Evolutionary conservation across 2,888 invertebrate genomes (phyloP).

Genomic region (Holacanthella duospinosa): DNA sequence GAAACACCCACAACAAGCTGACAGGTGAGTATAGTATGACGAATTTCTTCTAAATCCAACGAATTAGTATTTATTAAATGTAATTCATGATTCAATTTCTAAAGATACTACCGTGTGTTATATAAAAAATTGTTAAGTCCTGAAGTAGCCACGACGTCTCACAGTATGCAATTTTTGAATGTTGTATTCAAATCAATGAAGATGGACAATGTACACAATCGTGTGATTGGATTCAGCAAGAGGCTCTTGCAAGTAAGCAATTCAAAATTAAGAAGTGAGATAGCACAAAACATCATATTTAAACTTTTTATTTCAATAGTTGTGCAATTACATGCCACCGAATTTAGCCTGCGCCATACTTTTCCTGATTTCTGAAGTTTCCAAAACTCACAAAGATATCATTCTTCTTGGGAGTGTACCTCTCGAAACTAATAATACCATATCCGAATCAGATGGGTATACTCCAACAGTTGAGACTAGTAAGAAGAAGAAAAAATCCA

Average conservation of each 20-base stretch:
- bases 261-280: neutral
- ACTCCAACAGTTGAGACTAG: neutral
- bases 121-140: conserved; percentile 77
- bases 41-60: neutral
- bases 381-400: conserved; percentile 25
- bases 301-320: conserved; percentile 8
- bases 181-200: conserved; percentile 74
- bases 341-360: conserved; percentile 72
- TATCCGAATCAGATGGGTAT: neutral
- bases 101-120: conserved; percentile 72
- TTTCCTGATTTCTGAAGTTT: conserved; percentile 59
- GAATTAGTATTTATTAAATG: neutral
- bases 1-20: conserved; percentile 44
- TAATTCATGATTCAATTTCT: neutral
- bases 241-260: conserved; percentile 56
- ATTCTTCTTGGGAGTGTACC: conserved; percentile 18
- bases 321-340: conserved; percentile 59
- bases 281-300: no score
- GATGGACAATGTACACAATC: conserved; percentile 58
- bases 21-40: conserved; percentile 45
- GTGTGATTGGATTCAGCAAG: conserved; percentile 77
- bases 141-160: conserved; percentile 55
- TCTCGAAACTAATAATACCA: neutral
- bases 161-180: conserved; percentile 66
- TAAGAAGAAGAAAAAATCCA: neutral